Percentiles rank a stretch among this genome's conserved stretches.
Conservation (phyloP, 2,888 invertebrate species). For the Cylindroiulus punctatus region DNA sequence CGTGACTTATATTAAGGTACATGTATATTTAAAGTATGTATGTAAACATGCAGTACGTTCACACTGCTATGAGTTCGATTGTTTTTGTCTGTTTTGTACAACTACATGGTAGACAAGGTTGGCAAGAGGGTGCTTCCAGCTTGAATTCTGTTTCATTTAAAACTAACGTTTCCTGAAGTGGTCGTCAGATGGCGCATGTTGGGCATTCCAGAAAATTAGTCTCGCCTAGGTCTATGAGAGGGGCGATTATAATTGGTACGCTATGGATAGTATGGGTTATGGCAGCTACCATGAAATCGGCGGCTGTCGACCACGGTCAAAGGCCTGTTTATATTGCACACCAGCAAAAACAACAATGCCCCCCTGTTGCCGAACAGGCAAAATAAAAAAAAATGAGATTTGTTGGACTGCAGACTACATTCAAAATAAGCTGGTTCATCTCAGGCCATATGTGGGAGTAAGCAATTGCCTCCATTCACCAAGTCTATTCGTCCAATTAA, state of each 20-base stretch:
- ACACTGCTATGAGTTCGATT: too few species aligned
- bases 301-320: not conserved
- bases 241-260: not conserved
- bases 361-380: not conserved
- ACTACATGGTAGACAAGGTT: too few species aligned
- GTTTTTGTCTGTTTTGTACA: too few species aligned
- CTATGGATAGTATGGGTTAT: not conserved
- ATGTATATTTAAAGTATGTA: too few species aligned
- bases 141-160: too few species aligned
- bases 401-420: not conserved
- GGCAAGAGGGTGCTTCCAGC: too few species aligned
- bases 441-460: not conserved
- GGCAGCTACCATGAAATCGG: not conserved
- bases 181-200: too few species aligned
- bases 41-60: too few species aligned
- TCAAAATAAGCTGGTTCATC: not conserved
- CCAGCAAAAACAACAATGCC: not conserved
- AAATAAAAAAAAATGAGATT: not conserved
- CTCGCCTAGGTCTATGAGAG: not conserved
- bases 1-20: too few species aligned
- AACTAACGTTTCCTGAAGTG: too few species aligned
- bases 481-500: not conserved
- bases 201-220: not conserved
- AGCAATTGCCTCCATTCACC: not conserved
- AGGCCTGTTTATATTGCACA: not conserved